Evolutionary conservation across 2,797 vertebrate species (phyloP).

Genomic region (Labroides dimidiatus): DNA sequence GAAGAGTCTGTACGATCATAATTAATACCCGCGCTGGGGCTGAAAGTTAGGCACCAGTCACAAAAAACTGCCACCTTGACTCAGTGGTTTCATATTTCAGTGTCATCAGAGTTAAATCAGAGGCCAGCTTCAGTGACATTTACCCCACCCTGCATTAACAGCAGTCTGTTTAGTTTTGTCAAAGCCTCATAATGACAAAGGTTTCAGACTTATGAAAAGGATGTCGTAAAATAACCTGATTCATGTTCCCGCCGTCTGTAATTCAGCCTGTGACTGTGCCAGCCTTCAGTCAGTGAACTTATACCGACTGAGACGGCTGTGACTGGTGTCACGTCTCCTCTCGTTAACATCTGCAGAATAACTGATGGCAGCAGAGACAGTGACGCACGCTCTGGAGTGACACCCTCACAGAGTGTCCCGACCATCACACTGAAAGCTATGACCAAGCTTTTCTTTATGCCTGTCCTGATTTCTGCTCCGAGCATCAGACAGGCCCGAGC

Average conservation of each 20-base stretch:
- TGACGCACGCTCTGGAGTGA: conserved; percentile 38
- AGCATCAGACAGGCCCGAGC: neutral
- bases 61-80: neutral
- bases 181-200: neutral
- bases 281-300: conserved; percentile 19
- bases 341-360: conserved; percentile 52
- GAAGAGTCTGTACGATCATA: no score
- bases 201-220: neutral
- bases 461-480: neutral
- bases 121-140: no score
- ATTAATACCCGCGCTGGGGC: no score
- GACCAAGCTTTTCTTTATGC: neutral
- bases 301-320: conserved; percentile 47
- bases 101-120: neutral
- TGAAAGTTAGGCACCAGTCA: neutral
- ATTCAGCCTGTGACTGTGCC: conserved; percentile 15
- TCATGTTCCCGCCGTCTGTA: conserved; percentile 21
- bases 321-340: conserved; percentile 53
- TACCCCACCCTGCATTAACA: neutral
- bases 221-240: neutral
- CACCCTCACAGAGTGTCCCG: conserved; percentile 18
- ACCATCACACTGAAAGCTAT: neutral
- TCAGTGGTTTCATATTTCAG: neutral
- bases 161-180: neutral
- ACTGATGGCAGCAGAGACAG: conserved; percentile 31